Percentiles rank a stretch among this genome's conserved stretches.
Conservation (phyloP, 2,888 invertebrate genomes). For the Cloeon dipterum region DNA sequence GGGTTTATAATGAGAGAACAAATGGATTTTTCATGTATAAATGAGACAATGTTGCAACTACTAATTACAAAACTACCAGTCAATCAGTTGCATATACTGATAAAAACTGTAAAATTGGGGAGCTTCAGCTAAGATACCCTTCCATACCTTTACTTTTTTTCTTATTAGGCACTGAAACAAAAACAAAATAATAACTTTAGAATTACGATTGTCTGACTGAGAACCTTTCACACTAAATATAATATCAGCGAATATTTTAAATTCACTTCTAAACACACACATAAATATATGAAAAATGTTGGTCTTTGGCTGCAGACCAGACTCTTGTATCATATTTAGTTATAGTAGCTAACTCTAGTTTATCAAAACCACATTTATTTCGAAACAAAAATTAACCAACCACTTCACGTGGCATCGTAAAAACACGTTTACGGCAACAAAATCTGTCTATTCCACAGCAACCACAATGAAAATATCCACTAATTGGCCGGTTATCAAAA, state of each 20-base stretch:
- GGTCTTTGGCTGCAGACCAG: too few relatives aligned
- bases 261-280: too few relatives aligned
- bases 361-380: too few relatives aligned
- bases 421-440: background rate
- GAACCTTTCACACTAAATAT: too few relatives aligned
- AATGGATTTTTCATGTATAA: too few relatives aligned
- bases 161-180: constrained; percentile 68
- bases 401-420: background rate
- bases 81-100: background rate
- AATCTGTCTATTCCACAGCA: background rate
- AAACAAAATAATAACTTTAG: constrained; percentile 20
- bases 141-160: constrained; percentile 40
- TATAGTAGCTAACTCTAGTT: too few relatives aligned
- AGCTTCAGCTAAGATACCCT: background rate
- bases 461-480: background rate
- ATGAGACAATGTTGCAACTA: constrained; percentile 4
- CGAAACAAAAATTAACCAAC: background rate
- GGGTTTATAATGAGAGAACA: too few relatives aligned
- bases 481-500: too few relatives aligned
- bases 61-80: background rate
- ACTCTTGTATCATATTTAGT: too few relatives aligned
- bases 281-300: too few relatives aligned
- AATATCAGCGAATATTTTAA: too few relatives aligned
- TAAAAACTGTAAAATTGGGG: background rate
- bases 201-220: too few relatives aligned